A percentile compares a stretch with the other conserved stretches of the same genome.
phyloP scores from a whole-genome alignment of 2,888 invertebrate genomes.

The Trissolcus japonicus region DNA sequence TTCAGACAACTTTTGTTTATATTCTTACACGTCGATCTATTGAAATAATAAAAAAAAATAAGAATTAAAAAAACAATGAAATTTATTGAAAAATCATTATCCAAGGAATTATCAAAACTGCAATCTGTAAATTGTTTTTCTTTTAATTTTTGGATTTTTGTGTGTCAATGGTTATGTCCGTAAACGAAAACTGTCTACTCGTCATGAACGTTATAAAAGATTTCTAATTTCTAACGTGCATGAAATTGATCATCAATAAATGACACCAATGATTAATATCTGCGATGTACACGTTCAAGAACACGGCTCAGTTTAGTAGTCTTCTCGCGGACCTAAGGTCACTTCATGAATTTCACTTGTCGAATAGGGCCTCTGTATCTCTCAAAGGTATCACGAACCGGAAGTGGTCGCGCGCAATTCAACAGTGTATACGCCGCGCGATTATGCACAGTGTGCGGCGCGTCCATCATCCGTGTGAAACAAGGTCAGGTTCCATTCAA shows the following conservation, averaged over 20 bases:
- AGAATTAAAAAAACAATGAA: too few relatives aligned
- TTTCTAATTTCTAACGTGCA: background rate
- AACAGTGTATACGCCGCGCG: constrained; percentile 7
- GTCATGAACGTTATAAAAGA: background rate
- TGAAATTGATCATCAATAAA: constrained; percentile 4
- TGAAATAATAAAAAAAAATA: too few relatives aligned
- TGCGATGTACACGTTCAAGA: background rate
- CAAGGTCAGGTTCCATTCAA: constrained; percentile 28
- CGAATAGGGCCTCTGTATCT: background rate
- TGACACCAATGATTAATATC: background rate
- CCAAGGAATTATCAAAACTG: too few relatives aligned
- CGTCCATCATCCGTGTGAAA: constrained; percentile 26
- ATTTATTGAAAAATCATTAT: too few relatives aligned
- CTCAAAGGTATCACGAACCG: background rate
- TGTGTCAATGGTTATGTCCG: background rate
- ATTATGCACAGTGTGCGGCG: constrained; percentile 1
- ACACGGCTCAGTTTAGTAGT: background rate
- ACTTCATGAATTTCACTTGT: constrained; percentile 1
- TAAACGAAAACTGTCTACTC: background rate
- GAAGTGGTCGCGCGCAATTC: background rate
- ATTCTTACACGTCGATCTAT: too few relatives aligned
- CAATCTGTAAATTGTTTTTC: too few relatives aligned
- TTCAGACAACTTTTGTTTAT: too few relatives aligned
- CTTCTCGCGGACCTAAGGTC: background rate
- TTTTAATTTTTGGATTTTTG: background rate